Percentiles rank a stretch among this genome's conserved stretches.
Evolutionary conservation across 2,113 vertebrate genomes (phyloP).

Genomic region (Phalacrocorax brasilianus): DNA sequence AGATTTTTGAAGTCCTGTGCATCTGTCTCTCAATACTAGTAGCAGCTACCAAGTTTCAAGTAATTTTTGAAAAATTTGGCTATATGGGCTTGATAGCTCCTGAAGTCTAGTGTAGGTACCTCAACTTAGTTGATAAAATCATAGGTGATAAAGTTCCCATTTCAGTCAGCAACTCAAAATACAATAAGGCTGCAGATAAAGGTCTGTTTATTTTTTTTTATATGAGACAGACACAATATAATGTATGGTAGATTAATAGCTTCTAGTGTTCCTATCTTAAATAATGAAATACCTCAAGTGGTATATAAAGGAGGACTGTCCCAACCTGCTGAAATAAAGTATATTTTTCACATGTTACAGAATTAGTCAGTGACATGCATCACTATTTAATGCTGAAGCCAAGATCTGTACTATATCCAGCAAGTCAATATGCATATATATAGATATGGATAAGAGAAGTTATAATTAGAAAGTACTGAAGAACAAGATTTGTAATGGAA

Average conservation of each 20-base stretch:
- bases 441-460: neutral
- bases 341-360: neutral
- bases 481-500: neutral
- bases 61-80: neutral
- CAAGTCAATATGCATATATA: neutral
- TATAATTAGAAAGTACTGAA: neutral
- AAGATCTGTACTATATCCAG: neutral
- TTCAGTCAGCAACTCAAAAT: neutral
- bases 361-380: neutral
- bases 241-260: neutral
- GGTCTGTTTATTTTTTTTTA: neutral
- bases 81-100: neutral
- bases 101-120: neutral
- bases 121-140: neutral
- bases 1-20: neutral
- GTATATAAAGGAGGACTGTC: neutral
- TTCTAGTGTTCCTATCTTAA: neutral
- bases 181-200: neutral
- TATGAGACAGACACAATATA: neutral
- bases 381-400: neutral
- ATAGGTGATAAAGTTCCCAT: neutral
- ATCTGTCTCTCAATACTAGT: neutral
- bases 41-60: neutral
- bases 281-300: neutral
- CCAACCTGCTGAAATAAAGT: neutral